Percentiles rank a stretch among this genome's conserved stretches.
Conservation (phyloP, 1,140 invertebrate genomes). For the Bombus ignitus region DNA sequence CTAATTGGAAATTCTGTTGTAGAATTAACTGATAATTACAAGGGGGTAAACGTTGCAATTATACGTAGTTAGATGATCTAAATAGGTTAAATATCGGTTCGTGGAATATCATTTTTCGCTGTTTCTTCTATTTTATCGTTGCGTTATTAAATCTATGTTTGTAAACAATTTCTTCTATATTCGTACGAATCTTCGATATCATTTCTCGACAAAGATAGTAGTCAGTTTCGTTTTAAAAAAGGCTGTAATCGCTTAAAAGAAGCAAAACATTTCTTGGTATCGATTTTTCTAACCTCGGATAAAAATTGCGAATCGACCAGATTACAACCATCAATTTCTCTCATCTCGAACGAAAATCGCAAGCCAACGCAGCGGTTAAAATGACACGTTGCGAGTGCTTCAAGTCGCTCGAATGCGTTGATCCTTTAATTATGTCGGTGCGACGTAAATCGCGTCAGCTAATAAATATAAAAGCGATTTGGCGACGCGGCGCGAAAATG, state of each 20-base stretch:
- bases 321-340: neutral
- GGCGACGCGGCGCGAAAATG: constrained; percentile 28
- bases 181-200: neutral
- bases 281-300: neutral
- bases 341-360: neutral
- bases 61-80: neutral
- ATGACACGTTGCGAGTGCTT: neutral
- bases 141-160: neutral
- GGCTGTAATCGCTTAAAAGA: neutral
- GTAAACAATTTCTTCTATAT: neutral
- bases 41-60: neutral
- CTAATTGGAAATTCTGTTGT: neutral
- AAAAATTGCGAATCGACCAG: neutral
- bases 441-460: neutral
- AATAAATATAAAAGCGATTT: constrained; percentile 31
- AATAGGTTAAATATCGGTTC: neutral
- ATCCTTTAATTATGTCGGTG: neutral
- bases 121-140: neutral
- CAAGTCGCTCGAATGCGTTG: neutral
- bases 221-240: neutral
- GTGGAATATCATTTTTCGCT: neutral
- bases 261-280: neutral
- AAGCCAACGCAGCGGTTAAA: neutral
- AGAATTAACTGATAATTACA: neutral
- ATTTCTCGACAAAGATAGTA: neutral